Conservation (phyloP, 1,140 invertebrate species). For the Diorhabda elongata region DNA sequence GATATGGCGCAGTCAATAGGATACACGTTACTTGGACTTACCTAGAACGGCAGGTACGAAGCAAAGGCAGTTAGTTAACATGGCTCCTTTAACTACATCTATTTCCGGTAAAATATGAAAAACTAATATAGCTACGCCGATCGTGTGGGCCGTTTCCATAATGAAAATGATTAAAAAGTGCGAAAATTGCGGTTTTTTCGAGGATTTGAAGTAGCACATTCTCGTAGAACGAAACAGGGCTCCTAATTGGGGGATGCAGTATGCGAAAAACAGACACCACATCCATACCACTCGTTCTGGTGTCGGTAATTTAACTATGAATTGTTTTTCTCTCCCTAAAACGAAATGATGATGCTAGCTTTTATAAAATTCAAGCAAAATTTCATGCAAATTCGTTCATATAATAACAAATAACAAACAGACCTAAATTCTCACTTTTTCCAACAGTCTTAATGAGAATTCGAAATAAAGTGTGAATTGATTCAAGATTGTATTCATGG, state of each 20-base stretch:
- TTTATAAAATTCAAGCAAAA: too few relatives aligned
- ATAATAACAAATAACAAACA: too few relatives aligned
- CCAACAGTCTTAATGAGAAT: too few relatives aligned
- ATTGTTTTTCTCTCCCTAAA: conserved; percentile 79
- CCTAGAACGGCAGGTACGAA: conserved; percentile 78
- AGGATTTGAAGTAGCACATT: conserved; percentile 89
- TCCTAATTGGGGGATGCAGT: conserved; percentile 82
- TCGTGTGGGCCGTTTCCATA: conserved; percentile 81
- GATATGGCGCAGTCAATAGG: too few relatives aligned
- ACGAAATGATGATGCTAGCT: not conserved
- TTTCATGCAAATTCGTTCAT: too few relatives aligned
- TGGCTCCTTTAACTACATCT: conserved; percentile 87
- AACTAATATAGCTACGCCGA: conserved; percentile 79
- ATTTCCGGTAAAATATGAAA: conserved; percentile 85
- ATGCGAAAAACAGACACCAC: conserved; percentile 86
- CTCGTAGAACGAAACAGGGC: conserved; percentile 76
- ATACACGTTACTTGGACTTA: conserved; percentile 38
- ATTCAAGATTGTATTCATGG: too few relatives aligned
- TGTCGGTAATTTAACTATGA: conserved; percentile 70
- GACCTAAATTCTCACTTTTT: too few relatives aligned
- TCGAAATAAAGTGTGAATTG: too few relatives aligned
- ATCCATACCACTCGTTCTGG: conserved; percentile 86
- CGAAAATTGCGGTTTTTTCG: conserved; percentile 57
- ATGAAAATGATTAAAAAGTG: conserved; percentile 71
- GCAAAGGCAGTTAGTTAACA: conserved; percentile 91